A percentile compares a stretch with the other conserved stretches of the same genome.
phyloP scores from a whole-genome alignment of 2,888 invertebrate genomes.

The Tineola bisselliella region DNA sequence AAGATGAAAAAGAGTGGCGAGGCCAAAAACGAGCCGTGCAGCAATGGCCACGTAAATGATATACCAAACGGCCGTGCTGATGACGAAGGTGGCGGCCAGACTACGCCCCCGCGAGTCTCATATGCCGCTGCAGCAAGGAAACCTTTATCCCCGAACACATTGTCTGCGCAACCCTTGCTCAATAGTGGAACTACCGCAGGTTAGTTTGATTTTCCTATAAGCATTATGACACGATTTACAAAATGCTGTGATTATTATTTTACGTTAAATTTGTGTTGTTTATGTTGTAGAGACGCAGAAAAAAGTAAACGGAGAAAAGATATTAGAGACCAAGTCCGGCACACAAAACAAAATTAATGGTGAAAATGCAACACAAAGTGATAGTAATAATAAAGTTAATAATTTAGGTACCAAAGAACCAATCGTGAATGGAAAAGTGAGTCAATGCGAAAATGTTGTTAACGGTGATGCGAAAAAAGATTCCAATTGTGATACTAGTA shows the following conservation, averaged over 20 bases:
- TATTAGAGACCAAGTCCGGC: conserved; percentile 35
- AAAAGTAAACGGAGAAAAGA: conserved; percentile 40
- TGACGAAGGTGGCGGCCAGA: conserved; percentile 36
- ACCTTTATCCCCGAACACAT: conserved; percentile 19
- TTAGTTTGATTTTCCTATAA: neutral
- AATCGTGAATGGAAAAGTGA: conserved; percentile 52
- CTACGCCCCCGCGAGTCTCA: conserved; percentile 33
- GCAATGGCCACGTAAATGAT: conserved; percentile 52
- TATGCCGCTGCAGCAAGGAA: conserved; percentile 57
- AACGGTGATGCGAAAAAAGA: conserved; percentile 55
- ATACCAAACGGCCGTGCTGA: conserved; percentile 52
- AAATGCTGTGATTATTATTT: neutral
- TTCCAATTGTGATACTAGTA: conserved; percentile 64
- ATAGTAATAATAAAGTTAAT: conserved; percentile 39
- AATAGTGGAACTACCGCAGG: neutral
- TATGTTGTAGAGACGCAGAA: conserved; percentile 44
- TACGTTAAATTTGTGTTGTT: neutral
- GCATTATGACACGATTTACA: neutral
- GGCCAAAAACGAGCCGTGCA: conserved; percentile 42
- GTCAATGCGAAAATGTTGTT: conserved; percentile 35
- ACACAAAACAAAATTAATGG: conserved; percentile 40
- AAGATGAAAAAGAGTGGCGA: conserved; percentile 25
- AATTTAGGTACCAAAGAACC: conserved; percentile 57
- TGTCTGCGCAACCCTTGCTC: neutral
- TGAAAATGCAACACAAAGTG: conserved; percentile 37